A percentile compares a stretch with the other conserved stretches of the same genome.
Conservation (phyloP, 2,888 invertebrate genomes). For the Chydorus sphaericus region DNA sequence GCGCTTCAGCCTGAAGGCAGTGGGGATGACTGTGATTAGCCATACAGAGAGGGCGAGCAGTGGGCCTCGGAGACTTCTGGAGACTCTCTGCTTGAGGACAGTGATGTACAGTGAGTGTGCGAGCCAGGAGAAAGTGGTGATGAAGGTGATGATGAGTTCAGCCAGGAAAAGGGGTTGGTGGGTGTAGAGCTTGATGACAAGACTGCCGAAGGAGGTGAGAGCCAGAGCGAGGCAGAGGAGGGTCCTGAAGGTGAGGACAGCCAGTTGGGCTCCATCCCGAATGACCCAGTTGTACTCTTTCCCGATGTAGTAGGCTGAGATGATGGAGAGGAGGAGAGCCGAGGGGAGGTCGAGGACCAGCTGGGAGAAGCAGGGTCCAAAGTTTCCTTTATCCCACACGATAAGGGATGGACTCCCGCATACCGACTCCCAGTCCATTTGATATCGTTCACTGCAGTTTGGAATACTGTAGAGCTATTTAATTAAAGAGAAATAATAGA, state of each 20-base stretch:
- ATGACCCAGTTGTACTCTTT: constrained; percentile 44
- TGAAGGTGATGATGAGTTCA: constrained; percentile 52
- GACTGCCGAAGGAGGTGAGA: constrained; percentile 48
- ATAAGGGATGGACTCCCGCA: constrained; percentile 1
- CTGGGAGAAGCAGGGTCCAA: constrained; percentile 74
- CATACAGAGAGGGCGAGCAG: constrained; percentile 49
- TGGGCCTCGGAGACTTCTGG: constrained; percentile 56
- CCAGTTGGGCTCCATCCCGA: constrained; percentile 45
- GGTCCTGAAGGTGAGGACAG: constrained; percentile 48
- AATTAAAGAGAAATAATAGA: too few species aligned
- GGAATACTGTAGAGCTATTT: too few species aligned
- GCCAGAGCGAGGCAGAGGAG: constrained; percentile 45
- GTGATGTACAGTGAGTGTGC: constrained; percentile 62
- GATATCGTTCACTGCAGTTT: too few species aligned
- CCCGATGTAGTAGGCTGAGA: constrained; percentile 70
- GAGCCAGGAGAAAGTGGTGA: constrained; percentile 62
- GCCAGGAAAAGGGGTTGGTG: constrained; percentile 33
- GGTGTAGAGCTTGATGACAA: constrained; percentile 29
- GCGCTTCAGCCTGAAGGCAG: constrained; percentile 46
- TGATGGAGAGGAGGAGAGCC: constrained; percentile 51
- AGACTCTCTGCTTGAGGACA: constrained; percentile 39
- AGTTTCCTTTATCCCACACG: constrained; percentile 29
- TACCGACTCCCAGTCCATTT: constrained; percentile 6
- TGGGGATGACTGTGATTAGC: constrained; percentile 49
- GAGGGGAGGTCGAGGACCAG: constrained; percentile 56